These are phyloP conservation scores for Myotis yumanensis DNA, from an alignment of 2,113 vertebrate genomes.

Conservation along the genomic window DNA sequence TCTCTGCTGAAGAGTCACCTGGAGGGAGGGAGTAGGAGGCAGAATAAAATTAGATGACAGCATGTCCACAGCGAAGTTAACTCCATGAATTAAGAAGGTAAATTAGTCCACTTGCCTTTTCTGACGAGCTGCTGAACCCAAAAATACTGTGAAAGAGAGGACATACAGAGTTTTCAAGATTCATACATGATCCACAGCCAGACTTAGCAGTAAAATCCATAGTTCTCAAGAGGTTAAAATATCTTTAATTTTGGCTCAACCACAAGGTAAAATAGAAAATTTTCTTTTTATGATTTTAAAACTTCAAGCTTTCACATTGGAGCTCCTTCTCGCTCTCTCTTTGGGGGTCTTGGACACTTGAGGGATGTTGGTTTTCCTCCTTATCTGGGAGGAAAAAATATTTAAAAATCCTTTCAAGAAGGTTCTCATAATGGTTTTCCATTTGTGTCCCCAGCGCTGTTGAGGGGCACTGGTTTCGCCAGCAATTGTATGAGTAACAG, in stretches of 20 bases:
- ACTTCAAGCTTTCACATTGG: neutral
- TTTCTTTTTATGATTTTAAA: conserved; percentile 18
- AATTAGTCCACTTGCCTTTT: conserved; percentile 87
- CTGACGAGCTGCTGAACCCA: conserved; percentile 96
- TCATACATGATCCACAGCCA: neutral
- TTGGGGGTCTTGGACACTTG: neutral
- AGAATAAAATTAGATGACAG: conserved; percentile 60
- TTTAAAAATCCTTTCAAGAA: conserved; percentile 10
- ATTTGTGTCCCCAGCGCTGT: neutral
- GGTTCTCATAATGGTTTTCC: neutral
- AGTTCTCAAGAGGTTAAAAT: neutral
- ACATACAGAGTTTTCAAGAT: conserved; percentile 72
- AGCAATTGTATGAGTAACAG: neutral
- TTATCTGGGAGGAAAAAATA: neutral
- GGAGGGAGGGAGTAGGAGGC: conserved; percentile 65
- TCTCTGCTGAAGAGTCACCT: conserved; percentile 89
- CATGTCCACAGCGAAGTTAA: neutral
- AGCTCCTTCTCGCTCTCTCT: neutral
- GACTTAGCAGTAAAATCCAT: conserved; percentile 9
- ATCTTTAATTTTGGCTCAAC: neutral
- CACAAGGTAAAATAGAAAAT: neutral
- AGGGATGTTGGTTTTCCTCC: neutral
- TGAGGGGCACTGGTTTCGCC: neutral
- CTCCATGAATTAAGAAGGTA: conserved; percentile 39
- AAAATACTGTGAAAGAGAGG: conserved; percentile 90